phyloP scores from a whole-genome alignment of 2,113 vertebrate species.

The Monarcha castaneiventris region DNA sequence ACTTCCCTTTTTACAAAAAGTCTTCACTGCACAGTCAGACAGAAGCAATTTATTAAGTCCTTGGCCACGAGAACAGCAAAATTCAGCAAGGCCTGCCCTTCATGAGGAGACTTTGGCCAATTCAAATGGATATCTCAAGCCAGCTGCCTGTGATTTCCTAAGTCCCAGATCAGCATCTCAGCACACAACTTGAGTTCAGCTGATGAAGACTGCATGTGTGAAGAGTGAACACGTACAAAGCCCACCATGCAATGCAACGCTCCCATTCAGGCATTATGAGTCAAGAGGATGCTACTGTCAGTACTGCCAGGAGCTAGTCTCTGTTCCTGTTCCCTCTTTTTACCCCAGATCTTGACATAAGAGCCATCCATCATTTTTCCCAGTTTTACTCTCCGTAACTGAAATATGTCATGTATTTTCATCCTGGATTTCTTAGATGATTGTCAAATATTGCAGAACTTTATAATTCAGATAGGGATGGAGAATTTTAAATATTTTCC shows the following conservation, averaged over 20 bases:
- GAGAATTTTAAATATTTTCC: neutral
- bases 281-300: neutral
- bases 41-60: neutral
- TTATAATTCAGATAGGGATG: neutral
- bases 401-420: neutral
- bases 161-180: neutral
- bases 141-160: neutral
- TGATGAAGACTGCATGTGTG: too few species aligned
- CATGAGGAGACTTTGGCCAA: neutral
- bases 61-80: neutral
- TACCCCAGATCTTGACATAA: neutral
- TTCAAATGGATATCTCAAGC: neutral
- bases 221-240: neutral
- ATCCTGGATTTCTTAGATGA: neutral
- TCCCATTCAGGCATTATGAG: neutral
- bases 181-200: neutral
- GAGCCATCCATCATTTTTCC: neutral
- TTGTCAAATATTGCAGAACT: neutral
- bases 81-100: neutral
- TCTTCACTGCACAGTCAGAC: neutral
- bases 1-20: neutral
- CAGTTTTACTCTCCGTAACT: neutral
- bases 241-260: accelerated
- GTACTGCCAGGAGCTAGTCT: neutral
- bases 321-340: neutral